Percentiles rank a stretch among this genome's conserved stretches.
Conservation (phyloP, 1,140 invertebrate genomes). For the Trigoniulus corallinus region DNA sequence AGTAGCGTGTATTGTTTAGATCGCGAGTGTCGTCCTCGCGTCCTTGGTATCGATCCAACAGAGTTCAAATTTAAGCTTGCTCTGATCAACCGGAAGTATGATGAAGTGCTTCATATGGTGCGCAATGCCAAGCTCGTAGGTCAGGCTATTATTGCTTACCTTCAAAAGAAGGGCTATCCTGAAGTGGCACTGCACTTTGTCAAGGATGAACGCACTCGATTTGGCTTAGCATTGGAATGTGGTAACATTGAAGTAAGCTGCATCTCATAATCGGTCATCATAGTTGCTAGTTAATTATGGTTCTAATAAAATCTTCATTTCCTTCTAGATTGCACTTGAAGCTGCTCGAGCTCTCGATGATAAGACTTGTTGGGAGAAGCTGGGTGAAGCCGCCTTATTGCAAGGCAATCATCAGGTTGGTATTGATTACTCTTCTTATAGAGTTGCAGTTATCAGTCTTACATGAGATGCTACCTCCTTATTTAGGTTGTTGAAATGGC, state of each 20-base stretch:
- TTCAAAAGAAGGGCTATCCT: constrained; percentile 98
- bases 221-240: constrained; percentile 91
- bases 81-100: constrained; percentile 89
- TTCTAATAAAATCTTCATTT: no score
- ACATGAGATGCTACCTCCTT: no score
- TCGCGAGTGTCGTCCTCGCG: constrained; percentile 72
- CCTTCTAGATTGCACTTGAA: constrained; percentile 44
- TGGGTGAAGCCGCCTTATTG: constrained; percentile 85
- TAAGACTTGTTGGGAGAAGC: constrained; percentile 83
- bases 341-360: constrained; percentile 89
- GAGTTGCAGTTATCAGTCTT: background rate
- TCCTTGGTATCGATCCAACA: constrained; percentile 88
- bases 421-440: constrained; percentile 8
- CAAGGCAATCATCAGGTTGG: constrained; percentile 84
- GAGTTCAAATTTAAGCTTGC: constrained; percentile 98
- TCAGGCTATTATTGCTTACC: constrained; percentile 96
- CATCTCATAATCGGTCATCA: background rate
- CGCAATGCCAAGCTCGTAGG: constrained; percentile 90
- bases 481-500: constrained; percentile 81
- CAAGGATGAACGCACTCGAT: constrained; percentile 95
- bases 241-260: constrained; percentile 88
- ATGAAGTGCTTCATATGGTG: constrained; percentile 96
- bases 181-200: constrained; percentile 99
- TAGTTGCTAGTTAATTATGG: background rate
- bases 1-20: constrained; percentile 86